Conservation (phyloP, 2,113 vertebrate genomes). For the Clinocottus analis region DNA sequence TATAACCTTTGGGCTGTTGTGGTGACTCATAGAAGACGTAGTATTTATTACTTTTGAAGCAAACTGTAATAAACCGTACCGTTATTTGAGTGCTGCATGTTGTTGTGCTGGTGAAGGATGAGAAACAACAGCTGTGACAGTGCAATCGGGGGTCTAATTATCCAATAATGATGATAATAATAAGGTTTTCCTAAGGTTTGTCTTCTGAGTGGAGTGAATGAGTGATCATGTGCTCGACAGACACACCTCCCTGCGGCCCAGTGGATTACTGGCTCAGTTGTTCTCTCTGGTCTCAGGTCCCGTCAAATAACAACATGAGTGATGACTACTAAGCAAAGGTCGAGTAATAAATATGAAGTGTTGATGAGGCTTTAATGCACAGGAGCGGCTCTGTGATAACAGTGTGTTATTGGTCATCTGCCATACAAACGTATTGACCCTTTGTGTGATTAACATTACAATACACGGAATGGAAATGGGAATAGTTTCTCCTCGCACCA, state of each 20-base stretch:
- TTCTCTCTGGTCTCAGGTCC: background rate
- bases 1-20: background rate
- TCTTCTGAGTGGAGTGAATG: background rate
- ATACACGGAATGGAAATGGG: background rate
- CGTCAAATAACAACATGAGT: background rate
- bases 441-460: background rate
- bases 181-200: background rate
- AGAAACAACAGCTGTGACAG: background rate
- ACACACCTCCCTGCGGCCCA: conserved; percentile 2
- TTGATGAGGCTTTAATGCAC: background rate
- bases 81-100: background rate
- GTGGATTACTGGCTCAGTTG: conserved; percentile 5
- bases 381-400: background rate
- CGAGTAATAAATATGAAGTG: background rate
- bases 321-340: background rate
- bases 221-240: conserved; percentile 25
- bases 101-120: background rate
- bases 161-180: background rate
- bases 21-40: background rate
- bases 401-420: background rate
- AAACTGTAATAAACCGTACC: background rate
- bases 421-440: background rate
- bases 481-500: background rate
- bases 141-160: background rate
- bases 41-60: background rate